Evolutionary conservation across 2,888 invertebrate species (phyloP).

Genomic region (Atherix ibis): DNA sequence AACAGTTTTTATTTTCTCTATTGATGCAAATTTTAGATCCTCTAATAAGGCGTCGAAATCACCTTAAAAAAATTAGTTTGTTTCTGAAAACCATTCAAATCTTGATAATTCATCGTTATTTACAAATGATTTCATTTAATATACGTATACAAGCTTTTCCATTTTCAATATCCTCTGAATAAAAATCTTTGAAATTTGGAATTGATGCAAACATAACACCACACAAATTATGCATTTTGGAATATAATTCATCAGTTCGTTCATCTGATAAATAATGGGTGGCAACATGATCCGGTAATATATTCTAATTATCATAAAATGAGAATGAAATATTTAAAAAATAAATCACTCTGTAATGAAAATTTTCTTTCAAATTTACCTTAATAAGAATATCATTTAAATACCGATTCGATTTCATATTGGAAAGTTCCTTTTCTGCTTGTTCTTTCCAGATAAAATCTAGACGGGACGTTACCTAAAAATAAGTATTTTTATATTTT

Average conservation of each 20-base stretch:
- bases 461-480: conserved; percentile 80
- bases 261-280: conserved; percentile 81
- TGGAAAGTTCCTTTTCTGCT: conserved; percentile 80
- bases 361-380: conserved; percentile 15
- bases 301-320: conserved; percentile 77
- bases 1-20: conserved; percentile 93
- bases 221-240: conserved; percentile 40
- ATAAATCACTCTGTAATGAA: too few relatives aligned
- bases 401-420: conserved; percentile 84
- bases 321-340: too few relatives aligned
- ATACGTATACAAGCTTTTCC: conserved; percentile 95
- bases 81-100: neutral
- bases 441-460: conserved; percentile 97
- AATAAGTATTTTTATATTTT: conserved; percentile 17
- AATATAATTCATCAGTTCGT: conserved; percentile 37
- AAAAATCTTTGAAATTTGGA: conserved; percentile 95
- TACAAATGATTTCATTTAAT: conserved; percentile 94
- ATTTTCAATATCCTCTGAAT: conserved; percentile 92
- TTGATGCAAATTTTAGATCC: conserved; percentile 67
- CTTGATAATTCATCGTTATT: too few relatives aligned
- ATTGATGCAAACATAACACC: conserved; percentile 97
- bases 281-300: conserved; percentile 91
- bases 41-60: conserved; percentile 82
- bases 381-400: conserved; percentile 44
- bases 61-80: conserved; percentile 16